Percentiles rank a stretch among this genome's conserved stretches.
These are phyloP conservation scores for Globodera rostochiensis DNA, from an alignment of 1,140 invertebrate genomes.

Conservation along the genomic window DNA sequence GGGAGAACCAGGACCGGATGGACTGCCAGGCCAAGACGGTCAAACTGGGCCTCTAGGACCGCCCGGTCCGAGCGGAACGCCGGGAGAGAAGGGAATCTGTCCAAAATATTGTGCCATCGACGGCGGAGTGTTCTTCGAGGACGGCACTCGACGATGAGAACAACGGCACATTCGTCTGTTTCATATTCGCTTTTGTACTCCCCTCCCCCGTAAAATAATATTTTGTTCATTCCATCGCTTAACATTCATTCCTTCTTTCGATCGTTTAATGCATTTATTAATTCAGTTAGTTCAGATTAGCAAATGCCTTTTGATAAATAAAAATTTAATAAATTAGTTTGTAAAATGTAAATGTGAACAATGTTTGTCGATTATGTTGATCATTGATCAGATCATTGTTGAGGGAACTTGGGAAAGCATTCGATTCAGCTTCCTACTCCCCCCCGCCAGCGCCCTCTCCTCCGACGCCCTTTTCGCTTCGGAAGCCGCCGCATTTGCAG, in stretches of 20 bases:
- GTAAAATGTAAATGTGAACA: conserved; percentile 32
- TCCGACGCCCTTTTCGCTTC: background rate
- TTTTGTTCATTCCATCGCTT: background rate
- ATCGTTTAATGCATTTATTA: too few species aligned
- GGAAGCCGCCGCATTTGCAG: background rate
- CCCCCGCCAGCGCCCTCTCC: background rate
- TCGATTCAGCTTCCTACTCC: background rate
- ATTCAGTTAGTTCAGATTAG: too few species aligned
- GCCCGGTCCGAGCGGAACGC: conserved; percentile 54
- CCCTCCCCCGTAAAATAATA: background rate
- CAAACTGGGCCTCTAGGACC: conserved; percentile 52
- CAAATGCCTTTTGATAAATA: too few species aligned
- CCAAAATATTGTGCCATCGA: conserved; percentile 58
- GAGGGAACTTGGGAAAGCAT: background rate
- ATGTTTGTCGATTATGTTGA: conserved; percentile 51
- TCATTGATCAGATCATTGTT: conserved; percentile 26
- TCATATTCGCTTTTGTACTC: background rate
- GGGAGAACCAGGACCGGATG: conserved; percentile 50
- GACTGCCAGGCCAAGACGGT: conserved; percentile 33
- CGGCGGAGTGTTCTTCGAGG: conserved; percentile 55
- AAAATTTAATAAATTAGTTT: too few species aligned
- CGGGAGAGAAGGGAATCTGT: conserved; percentile 60
- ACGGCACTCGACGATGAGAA: conserved; percentile 58
- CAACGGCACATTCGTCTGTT: conserved; percentile 26
- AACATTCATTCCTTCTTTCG: too few species aligned